phyloP scores from a whole-genome alignment of 2,113 vertebrate species.

The Synchiropus splendidus region DNA sequence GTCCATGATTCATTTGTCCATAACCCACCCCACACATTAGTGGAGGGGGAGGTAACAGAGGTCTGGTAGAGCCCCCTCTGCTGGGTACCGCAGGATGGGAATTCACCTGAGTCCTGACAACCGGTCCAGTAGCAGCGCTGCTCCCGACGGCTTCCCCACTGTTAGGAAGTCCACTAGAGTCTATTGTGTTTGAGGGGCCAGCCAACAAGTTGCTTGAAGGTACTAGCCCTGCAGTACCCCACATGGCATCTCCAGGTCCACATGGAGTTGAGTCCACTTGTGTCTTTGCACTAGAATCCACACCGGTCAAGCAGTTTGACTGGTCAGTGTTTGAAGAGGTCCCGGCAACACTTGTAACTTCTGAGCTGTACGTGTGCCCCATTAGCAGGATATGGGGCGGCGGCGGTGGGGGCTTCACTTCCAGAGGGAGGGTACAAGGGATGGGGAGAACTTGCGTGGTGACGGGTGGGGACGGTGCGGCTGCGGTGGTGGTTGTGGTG shows the following conservation, averaged over 20 bases:
- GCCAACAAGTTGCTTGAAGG: slow-evolving; percentile 24
- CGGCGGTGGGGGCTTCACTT: slow-evolving; percentile 58
- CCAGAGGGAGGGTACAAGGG: slow-evolving; percentile 45
- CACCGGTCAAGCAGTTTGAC: slow-evolving; percentile 31
- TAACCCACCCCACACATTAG: slow-evolving; percentile 36
- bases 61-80: slow-evolving; percentile 42
- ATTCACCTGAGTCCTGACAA: slow-evolving; percentile 54
- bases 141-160: slow-evolving; percentile 28
- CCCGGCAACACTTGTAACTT: slow-evolving; percentile 26
- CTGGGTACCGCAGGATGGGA: slow-evolving; percentile 35
- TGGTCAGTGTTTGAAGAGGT: slow-evolving; percentile 32
- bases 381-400: slow-evolving; percentile 60
- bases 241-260: slow-evolving; percentile 32
- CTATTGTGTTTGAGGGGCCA: slow-evolving; percentile 17
- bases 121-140: slow-evolving; percentile 40
- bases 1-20: slow-evolving; percentile 51
- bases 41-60: slow-evolving; percentile 47
- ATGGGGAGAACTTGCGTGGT: slow-evolving; percentile 43
- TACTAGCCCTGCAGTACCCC: slow-evolving; percentile 24
- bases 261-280: slow-evolving; percentile 37
- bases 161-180: slow-evolving; percentile 20
- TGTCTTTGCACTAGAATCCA: slow-evolving; percentile 14
- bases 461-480: slow-evolving; percentile 15
- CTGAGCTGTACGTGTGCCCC: slow-evolving; percentile 41
- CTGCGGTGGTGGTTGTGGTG: slow-evolving; percentile 8